Conservation (phyloP, 2,888 invertebrate genomes). For the Sinohyriopsis cumingii region DNA sequence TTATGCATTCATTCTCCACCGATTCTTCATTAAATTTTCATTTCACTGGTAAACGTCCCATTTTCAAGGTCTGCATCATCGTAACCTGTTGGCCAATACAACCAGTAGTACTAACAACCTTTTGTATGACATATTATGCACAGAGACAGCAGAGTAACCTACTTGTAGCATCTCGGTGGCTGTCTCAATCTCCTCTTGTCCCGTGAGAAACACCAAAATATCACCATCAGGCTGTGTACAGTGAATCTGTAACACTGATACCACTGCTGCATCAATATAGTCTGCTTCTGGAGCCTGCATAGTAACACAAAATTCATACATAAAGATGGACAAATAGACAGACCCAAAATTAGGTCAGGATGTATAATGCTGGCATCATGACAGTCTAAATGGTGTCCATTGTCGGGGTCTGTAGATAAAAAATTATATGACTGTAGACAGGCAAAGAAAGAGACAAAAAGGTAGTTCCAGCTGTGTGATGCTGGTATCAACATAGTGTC, state of each 20-base stretch:
- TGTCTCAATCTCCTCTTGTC: conserved; percentile 76
- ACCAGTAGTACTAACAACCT: no score
- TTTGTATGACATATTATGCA: no score
- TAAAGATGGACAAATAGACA: not conserved
- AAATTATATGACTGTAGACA: no score
- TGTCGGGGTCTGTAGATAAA: not conserved
- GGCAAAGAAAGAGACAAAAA: no score
- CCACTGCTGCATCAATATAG: conserved; percentile 98
- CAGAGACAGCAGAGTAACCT: conserved; percentile 12
- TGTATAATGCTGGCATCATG: not conserved
- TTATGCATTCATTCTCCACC: no score
- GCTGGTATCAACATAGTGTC: no score
- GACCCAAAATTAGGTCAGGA: not conserved
- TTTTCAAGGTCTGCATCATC: no score
- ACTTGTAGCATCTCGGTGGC: conserved; percentile 74
- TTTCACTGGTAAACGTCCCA: no score
- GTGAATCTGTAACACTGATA: conserved; percentile 97
- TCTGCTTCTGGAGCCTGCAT: conserved; percentile 93
- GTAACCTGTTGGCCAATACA: no score
- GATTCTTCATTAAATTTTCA: no score
- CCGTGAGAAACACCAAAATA: conserved; percentile 96
- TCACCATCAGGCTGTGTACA: conserved; percentile 97
- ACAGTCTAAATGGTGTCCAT: not conserved
- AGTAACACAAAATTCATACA: not conserved
- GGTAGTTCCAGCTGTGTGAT: no score